Conservation (phyloP, 92 coral and sea anemone genomes). For the Virgularia gustaviana region DNA sequence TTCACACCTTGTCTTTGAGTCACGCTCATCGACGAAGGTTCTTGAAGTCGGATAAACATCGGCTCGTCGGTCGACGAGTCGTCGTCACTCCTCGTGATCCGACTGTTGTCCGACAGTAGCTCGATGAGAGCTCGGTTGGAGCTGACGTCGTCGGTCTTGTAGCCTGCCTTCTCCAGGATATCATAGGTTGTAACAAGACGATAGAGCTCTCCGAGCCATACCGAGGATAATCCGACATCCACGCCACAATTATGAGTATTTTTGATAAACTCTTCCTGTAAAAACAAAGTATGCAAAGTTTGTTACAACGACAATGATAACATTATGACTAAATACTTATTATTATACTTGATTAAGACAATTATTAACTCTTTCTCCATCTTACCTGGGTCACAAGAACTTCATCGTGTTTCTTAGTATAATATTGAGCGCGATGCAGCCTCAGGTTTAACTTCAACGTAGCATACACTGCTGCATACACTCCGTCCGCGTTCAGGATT, state of each 20-base stretch:
- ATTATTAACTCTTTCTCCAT: too few species aligned
- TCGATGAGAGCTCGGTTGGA: slow-evolving; percentile 76
- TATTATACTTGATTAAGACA: too few species aligned
- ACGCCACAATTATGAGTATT: slow-evolving; percentile 79
- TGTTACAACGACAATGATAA: too few species aligned
- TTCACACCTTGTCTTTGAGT: slow-evolving; percentile 91
- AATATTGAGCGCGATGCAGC: slow-evolving; percentile 75
- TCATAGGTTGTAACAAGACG: slow-evolving; percentile 93
- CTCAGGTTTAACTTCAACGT: slow-evolving; percentile 77
- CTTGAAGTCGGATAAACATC: slow-evolving; percentile 70
- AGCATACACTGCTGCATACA: slow-evolving; percentile 89
- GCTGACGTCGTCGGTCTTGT: slow-evolving; percentile 60
- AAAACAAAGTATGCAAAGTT: neutral
- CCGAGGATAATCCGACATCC: slow-evolving; percentile 95
- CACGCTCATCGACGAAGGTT: slow-evolving; percentile 65
- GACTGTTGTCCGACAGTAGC: slow-evolving; percentile 67
- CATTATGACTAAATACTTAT: too few species aligned
- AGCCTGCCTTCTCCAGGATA: slow-evolving; percentile 94
- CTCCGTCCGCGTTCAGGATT: slow-evolving; percentile 97
- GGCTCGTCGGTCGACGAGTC: slow-evolving; percentile 65
- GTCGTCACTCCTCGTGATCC: slow-evolving; percentile 35
- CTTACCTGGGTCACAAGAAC: slow-evolving; percentile 80
- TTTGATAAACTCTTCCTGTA: slow-evolving; percentile 79
- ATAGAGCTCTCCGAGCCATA: slow-evolving; percentile 97
- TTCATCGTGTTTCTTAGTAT: slow-evolving; percentile 63